These are phyloP conservation scores for Ranitomeya variabilis DNA, from an alignment of 2,113 vertebrate species.

Conservation along the genomic window DNA sequence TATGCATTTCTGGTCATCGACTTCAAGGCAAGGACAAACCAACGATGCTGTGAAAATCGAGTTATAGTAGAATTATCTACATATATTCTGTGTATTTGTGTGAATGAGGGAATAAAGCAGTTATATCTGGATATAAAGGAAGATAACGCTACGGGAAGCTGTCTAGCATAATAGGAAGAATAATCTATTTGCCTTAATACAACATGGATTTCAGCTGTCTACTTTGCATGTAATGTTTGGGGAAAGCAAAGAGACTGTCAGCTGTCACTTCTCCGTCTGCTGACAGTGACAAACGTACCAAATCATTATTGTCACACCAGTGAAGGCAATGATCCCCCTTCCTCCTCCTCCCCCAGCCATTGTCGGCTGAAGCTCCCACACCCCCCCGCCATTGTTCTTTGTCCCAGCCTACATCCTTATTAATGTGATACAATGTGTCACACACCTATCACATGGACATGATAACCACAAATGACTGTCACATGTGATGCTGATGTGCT, in stretches of 20 bases:
- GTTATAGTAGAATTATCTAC: no score
- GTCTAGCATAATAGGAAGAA: background rate
- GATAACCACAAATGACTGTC: slow-evolving; percentile 37
- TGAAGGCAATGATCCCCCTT: slow-evolving; percentile 19
- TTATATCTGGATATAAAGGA: background rate
- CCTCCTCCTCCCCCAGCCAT: background rate
- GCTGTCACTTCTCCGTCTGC: slow-evolving; percentile 29
- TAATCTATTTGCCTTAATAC: slow-evolving; percentile 3
- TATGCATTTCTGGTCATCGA: background rate
- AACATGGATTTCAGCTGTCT: slow-evolving; percentile 25
- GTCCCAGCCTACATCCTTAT: slow-evolving; percentile 30
- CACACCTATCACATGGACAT: slow-evolving; percentile 17
- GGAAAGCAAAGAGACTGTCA: slow-evolving; percentile 36
- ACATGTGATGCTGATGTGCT: slow-evolving; percentile 24
- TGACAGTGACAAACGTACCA: slow-evolving; percentile 29
- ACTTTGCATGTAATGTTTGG: slow-evolving; percentile 13
- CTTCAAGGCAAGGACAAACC: background rate
- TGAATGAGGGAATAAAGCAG: background rate
- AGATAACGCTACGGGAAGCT: background rate
- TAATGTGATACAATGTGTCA: slow-evolving; percentile 39
- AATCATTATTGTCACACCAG: slow-evolving; percentile 36
- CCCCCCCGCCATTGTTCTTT: slow-evolving; percentile 2
- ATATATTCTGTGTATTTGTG: background rate
- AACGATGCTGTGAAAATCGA: background rate
- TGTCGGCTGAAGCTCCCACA: background rate